phyloP scores from a whole-genome alignment of 2,113 vertebrate species.

The Macrotus californicus region DNA sequence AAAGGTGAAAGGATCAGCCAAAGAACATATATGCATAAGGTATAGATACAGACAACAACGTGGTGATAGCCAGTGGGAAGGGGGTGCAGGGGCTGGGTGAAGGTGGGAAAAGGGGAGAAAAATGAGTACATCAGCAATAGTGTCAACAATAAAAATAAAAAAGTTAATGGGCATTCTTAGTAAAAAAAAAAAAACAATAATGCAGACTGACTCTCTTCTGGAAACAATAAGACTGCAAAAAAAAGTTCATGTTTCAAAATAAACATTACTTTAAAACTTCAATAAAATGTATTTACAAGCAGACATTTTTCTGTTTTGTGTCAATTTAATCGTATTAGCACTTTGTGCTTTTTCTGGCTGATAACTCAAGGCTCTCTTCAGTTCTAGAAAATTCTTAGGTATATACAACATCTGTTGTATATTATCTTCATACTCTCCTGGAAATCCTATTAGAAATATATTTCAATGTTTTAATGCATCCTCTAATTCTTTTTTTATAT shows the following conservation, averaged over 20 bases:
- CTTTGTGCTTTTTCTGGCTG: background rate
- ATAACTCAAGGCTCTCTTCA: background rate
- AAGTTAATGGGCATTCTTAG: background rate
- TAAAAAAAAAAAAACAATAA: background rate
- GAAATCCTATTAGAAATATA: background rate
- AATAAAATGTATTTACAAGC: background rate
- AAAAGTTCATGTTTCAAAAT: constrained; percentile 14
- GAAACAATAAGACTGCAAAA: background rate
- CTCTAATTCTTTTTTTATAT: background rate
- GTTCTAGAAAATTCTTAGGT: constrained; percentile 30
- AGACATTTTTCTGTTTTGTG: background rate
- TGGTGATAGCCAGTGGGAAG: too few species aligned
- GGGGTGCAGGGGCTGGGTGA: too few species aligned
- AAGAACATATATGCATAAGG: too few species aligned
- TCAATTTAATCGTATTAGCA: background rate
- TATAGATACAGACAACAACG: too few species aligned
- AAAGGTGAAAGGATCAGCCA: too few species aligned
- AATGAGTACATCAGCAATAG: background rate
- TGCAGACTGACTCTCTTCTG: background rate
- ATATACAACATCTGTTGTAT: background rate
- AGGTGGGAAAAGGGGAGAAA: too few species aligned
- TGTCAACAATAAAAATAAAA: background rate
- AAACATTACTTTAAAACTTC: constrained; percentile 10
- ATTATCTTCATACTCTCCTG: background rate
- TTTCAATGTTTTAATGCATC: background rate